Percentiles rank a stretch among this genome's conserved stretches.
These are phyloP conservation scores for Drosophila fungiperda DNA, from an alignment of 2,888 invertebrate species.

Conservation along the genomic window DNA sequence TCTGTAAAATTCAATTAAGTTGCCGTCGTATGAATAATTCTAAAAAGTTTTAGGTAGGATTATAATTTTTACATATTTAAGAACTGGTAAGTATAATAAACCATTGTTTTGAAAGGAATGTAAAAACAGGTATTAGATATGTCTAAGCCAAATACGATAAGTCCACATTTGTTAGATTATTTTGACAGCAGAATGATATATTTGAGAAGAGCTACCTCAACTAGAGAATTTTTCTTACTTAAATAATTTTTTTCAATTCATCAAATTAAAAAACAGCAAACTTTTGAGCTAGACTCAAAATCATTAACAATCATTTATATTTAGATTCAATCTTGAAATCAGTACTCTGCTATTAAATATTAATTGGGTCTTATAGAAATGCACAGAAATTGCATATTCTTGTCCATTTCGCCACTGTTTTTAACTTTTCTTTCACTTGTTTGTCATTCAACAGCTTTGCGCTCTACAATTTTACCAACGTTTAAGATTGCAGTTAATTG, in stretches of 20 bases:
- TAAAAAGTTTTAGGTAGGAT: background rate
- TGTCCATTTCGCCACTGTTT: background rate
- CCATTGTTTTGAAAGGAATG: background rate
- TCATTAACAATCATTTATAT: background rate
- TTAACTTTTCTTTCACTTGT: background rate
- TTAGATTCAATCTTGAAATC: background rate
- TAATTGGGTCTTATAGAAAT: background rate
- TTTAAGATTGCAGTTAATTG: slow-evolving; percentile 52
- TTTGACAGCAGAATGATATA: too few species aligned
- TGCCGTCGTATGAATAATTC: background rate
- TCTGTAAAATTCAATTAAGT: slow-evolving; percentile 61
- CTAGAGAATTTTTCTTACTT: background rate
- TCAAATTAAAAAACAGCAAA: background rate
- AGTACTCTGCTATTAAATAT: background rate
- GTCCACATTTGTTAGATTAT: too few species aligned
- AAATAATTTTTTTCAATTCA: background rate
- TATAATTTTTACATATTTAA: background rate
- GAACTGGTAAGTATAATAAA: background rate
- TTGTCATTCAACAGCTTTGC: slow-evolving; percentile 14
- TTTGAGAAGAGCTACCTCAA: background rate
- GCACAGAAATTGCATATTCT: background rate
- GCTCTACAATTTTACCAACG: slow-evolving; percentile 13
- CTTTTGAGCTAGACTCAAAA: background rate
- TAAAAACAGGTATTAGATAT: background rate
- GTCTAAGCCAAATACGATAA: too few species aligned